phyloP scores from a whole-genome alignment of 2,888 invertebrate genomes.

The Cephalotes varians region DNA sequence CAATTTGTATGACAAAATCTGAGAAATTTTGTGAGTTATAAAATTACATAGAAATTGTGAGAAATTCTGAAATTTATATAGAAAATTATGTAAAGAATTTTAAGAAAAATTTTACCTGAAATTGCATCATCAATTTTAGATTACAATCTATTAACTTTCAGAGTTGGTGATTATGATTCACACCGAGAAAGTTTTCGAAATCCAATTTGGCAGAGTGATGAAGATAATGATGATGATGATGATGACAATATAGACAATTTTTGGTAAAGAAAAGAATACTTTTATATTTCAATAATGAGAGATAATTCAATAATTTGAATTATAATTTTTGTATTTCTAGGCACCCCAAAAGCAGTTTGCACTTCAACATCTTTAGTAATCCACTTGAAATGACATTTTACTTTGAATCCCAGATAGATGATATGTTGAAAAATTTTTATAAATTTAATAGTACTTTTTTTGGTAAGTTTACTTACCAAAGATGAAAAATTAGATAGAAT shows the following conservation, averaged over 20 bases:
- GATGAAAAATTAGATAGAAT: neutral
- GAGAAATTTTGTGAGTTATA: no score
- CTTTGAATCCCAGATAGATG: constrained; percentile 88
- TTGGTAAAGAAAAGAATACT: constrained; percentile 71
- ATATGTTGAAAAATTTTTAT: constrained; percentile 86
- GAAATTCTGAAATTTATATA: neutral
- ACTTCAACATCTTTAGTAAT: constrained; percentile 88
- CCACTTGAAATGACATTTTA: constrained; percentile 88
- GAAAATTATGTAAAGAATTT: neutral
- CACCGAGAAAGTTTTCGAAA: constrained; percentile 79
- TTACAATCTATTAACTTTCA: constrained; percentile 57
- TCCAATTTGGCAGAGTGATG: constrained; percentile 83
- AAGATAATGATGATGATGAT: constrained; percentile 81
- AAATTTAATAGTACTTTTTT: constrained; percentile 65
- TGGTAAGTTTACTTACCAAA: constrained; percentile 6
- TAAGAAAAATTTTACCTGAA: neutral
- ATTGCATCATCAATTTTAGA: constrained; percentile 4
- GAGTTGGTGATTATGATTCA: constrained; percentile 66
- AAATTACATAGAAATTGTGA: no score
- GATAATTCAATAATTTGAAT: neutral
- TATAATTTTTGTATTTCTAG: constrained; percentile 28
- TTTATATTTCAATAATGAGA: neutral
- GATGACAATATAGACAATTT: constrained; percentile 78
- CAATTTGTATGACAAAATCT: no score
- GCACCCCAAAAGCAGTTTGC: constrained; percentile 50